phyloP scores from a whole-genome alignment of 1,140 invertebrate genomes.

The Harlomillsia oculata region DNA sequence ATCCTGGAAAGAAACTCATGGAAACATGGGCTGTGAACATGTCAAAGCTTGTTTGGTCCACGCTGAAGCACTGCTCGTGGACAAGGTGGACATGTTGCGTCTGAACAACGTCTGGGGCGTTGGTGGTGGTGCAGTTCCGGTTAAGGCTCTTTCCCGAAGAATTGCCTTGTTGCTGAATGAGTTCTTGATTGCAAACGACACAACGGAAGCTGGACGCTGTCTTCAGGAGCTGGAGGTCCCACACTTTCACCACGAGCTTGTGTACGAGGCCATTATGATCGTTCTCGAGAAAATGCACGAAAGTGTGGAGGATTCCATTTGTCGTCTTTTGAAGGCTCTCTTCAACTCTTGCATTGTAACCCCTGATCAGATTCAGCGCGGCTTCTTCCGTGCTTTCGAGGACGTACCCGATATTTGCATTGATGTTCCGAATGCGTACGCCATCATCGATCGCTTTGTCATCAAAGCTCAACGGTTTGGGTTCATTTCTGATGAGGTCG shows the following conservation, averaged over 20 bases:
- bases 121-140: slow-evolving; percentile 73
- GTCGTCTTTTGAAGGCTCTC: slow-evolving; percentile 64
- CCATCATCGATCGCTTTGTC: slow-evolving; percentile 72
- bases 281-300: slow-evolving; percentile 71
- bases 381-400: slow-evolving; percentile 71
- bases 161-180: slow-evolving; percentile 78
- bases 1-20: slow-evolving; percentile 49
- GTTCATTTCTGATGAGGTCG: slow-evolving; percentile 57
- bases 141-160: slow-evolving; percentile 76
- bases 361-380: slow-evolving; percentile 72
- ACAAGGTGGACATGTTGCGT: slow-evolving; percentile 76
- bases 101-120: slow-evolving; percentile 89
- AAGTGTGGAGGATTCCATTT: slow-evolving; percentile 63
- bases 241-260: slow-evolving; percentile 88
- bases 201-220: slow-evolving; percentile 67
- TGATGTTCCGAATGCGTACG: slow-evolving; percentile 82
- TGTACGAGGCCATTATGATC: slow-evolving; percentile 76
- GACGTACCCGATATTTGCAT: slow-evolving; percentile 81
- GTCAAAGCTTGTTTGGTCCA: slow-evolving; percentile 58
- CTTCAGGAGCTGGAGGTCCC: slow-evolving; percentile 78
- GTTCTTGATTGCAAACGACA: slow-evolving; percentile 71
- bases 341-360: slow-evolving; percentile 64
- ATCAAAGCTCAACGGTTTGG: slow-evolving; percentile 58
- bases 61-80: slow-evolving; percentile 67
- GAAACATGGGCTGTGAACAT: too few relatives aligned